phyloP scores from a whole-genome alignment of 2,797 vertebrate genomes.

The Thunnus albacares region DNA sequence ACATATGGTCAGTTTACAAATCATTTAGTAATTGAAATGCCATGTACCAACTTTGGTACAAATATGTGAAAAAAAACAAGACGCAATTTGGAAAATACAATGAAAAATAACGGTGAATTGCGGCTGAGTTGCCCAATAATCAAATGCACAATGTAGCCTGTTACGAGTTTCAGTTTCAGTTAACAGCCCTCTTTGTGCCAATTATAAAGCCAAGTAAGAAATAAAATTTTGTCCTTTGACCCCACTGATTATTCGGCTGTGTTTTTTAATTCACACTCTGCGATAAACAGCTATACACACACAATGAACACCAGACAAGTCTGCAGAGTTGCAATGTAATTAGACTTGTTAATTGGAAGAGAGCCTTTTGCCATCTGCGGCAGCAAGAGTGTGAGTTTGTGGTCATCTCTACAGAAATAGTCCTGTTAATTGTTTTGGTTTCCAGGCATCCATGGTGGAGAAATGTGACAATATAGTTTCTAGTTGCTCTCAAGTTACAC shows the following conservation, averaged over 20 bases:
- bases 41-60: not conserved
- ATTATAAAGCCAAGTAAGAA: slow-evolving; percentile 51
- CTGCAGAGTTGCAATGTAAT: slow-evolving; percentile 72
- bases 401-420: slow-evolving; percentile 73
- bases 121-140: slow-evolving; percentile 3
- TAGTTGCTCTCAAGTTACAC: slow-evolving; percentile 37
- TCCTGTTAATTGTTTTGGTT: slow-evolving; percentile 68
- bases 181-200: slow-evolving; percentile 19
- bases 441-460: slow-evolving; percentile 35
- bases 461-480: slow-evolving; percentile 43
- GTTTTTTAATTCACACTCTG: slow-evolving; percentile 45
- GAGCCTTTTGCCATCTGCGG: slow-evolving; percentile 71
- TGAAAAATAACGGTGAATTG: not conserved
- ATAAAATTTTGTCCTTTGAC: slow-evolving; percentile 31
- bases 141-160: slow-evolving; percentile 1
- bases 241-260: slow-evolving; percentile 34
- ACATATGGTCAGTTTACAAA: slow-evolving; percentile 2
- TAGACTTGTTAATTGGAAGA: slow-evolving; percentile 79
- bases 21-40: slow-evolving; percentile 1
- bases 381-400: slow-evolving; percentile 65
- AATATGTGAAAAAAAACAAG: not conserved
- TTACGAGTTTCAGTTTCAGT: slow-evolving; percentile 12
- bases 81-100: not conserved
- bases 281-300: slow-evolving; percentile 15
- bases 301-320: slow-evolving; percentile 49